Evolutionary conservation across 1,140 invertebrate genomes (phyloP).

Genomic region (Caerostris darwini): DNA sequence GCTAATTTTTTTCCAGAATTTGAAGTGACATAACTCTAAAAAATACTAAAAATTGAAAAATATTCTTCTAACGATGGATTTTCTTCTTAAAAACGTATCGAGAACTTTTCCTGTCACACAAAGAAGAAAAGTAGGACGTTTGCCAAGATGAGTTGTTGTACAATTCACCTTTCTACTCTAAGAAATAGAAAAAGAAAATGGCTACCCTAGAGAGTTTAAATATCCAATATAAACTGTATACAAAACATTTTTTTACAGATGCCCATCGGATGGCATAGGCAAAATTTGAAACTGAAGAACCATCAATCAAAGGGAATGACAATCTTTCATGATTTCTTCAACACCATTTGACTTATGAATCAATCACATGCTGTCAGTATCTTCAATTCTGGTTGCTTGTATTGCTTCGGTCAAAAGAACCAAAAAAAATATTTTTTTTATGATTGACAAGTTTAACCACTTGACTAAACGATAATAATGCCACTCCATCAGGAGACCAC

Average conservation of each 20-base stretch:
- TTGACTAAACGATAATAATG: slow-evolving; percentile 66
- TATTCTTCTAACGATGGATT: not conserved
- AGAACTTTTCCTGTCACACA: not conserved
- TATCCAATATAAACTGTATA: not conserved
- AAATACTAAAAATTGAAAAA: not conserved
- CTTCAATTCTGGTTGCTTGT: slow-evolving; percentile 19
- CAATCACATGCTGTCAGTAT: slow-evolving; percentile 57
- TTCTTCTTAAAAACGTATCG: not conserved
- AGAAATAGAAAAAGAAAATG: not conserved
- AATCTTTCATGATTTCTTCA: slow-evolving; percentile 76
- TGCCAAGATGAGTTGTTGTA: not conserved
- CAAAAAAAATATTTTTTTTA: not conserved
- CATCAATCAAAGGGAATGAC: slow-evolving; percentile 64
- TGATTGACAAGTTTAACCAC: slow-evolving; percentile 74
- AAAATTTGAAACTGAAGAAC: not conserved
- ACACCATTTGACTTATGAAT: slow-evolving; percentile 68
- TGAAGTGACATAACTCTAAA: no score
- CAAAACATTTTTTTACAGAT: not conserved
- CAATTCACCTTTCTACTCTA: not conserved
- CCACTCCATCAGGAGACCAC: slow-evolving; percentile 57
- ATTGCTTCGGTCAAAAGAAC: not conserved
- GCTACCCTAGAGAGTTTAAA: not conserved
- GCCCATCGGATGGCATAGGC: not conserved
- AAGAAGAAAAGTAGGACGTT: not conserved
- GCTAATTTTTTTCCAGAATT: no score